These are phyloP conservation scores for Tichodroma muraria DNA, from an alignment of 2,113 vertebrate genomes.

Conservation along the genomic window DNA sequence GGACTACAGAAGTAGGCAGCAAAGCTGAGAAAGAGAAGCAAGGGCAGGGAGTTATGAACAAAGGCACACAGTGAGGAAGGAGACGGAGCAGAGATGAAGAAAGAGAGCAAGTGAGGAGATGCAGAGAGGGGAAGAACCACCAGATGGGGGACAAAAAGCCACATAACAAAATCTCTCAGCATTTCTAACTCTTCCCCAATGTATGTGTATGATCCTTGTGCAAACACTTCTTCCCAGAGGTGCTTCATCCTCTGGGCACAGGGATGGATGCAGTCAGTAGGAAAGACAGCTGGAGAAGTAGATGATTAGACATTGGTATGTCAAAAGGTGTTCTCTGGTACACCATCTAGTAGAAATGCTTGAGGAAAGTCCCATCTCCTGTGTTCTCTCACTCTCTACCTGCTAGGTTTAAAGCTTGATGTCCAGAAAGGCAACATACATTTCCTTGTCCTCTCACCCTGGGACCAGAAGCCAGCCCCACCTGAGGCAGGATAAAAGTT, in stretches of 20 bases:
- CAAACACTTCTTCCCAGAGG: not conserved
- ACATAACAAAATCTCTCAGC: not conserved
- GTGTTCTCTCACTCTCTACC: not conserved
- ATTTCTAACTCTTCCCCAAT: not conserved
- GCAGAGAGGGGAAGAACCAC: not conserved
- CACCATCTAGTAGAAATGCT: not conserved
- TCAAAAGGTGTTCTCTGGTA: not conserved
- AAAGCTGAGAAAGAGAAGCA: not conserved
- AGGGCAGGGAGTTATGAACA: not conserved
- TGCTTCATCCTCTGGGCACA: not conserved
- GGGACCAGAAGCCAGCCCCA: not conserved
- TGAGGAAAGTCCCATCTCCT: not conserved
- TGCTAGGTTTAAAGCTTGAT: not conserved
- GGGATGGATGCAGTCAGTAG: not conserved
- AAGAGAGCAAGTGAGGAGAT: not conserved
- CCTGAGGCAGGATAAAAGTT: not conserved
- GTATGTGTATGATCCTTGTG: not conserved
- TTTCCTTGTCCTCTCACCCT: not conserved
- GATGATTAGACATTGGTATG: not conserved
- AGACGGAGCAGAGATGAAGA: constrained; percentile 4
- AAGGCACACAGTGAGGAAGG: not conserved
- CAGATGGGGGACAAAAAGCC: not conserved
- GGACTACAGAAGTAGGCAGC: not conserved
- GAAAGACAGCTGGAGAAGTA: not conserved
- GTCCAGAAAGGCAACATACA: not conserved